Evolutionary conservation across 92 coral and sea anemone species (phyloP).

Genomic region (Muricea muricata): DNA sequence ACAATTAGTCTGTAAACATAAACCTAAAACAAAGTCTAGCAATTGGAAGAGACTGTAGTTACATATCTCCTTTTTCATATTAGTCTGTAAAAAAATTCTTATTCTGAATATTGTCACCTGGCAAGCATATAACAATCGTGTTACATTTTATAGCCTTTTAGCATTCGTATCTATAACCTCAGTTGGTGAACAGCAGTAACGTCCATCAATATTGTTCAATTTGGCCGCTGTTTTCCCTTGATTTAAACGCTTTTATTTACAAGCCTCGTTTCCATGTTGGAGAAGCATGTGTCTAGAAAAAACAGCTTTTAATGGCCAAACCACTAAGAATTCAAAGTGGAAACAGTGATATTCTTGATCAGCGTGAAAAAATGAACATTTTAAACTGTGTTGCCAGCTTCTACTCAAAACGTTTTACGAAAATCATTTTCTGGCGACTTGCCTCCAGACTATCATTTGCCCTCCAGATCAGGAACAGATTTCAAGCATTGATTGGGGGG

Average conservation of each 20-base stretch:
- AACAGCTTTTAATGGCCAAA: constrained; percentile 39
- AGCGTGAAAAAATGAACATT: constrained; percentile 60
- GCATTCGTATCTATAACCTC: constrained; percentile 5
- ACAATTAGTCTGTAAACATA: no score
- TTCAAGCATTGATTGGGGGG: no score
- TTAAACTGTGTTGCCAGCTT: constrained; percentile 55
- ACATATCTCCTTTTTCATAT: background rate
- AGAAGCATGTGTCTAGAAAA: background rate
- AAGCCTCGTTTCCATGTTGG: constrained; percentile 71
- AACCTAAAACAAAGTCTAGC: no score
- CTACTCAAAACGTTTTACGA: constrained; percentile 17
- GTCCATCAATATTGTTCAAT: constrained; percentile 28
- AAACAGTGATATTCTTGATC: constrained; percentile 56
- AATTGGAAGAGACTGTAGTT: background rate
- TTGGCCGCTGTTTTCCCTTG: constrained; percentile 36
- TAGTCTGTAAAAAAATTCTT: no score
- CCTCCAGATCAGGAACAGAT: no score
- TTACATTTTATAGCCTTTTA: constrained; percentile 40
- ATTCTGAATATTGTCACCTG: constrained; percentile 27
- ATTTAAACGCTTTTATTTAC: constrained; percentile 35
- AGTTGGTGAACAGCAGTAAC: constrained; percentile 37
- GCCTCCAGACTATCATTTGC: constrained; percentile 22
- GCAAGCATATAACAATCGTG: constrained; percentile 26
- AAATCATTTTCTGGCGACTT: background rate
- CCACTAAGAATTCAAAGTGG: constrained; percentile 32